These are phyloP conservation scores for Drosophila chauvacae DNA, from an alignment of 1,140 invertebrate genomes.

Conservation along the genomic window DNA sequence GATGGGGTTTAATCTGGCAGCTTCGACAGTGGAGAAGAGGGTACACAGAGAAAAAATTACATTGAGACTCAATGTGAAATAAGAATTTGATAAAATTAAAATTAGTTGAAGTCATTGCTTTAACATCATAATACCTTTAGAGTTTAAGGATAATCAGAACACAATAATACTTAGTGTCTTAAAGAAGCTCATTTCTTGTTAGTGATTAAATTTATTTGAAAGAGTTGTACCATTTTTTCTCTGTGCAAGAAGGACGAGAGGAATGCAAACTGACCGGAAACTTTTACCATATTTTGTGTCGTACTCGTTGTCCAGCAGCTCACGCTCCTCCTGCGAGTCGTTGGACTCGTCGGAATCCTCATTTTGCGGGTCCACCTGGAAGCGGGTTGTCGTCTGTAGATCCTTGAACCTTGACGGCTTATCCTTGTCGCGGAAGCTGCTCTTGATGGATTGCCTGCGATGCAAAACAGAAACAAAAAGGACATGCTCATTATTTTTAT, in stretches of 20 bases:
- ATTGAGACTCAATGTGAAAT: background rate
- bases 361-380: slow-evolving; percentile 85
- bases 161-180: background rate
- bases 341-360: slow-evolving; percentile 85
- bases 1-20: slow-evolving; percentile 9
- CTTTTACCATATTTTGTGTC: slow-evolving; percentile 92
- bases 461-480: background rate
- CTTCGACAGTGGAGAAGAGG: slow-evolving; percentile 1
- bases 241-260: slow-evolving; percentile 12
- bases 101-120: background rate
- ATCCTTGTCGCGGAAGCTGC: slow-evolving; percentile 87
- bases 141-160: background rate
- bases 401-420: slow-evolving; percentile 87
- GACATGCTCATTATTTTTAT: background rate
- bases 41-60: slow-evolving; percentile 27
- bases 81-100: background rate
- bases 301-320: slow-evolving; percentile 86
- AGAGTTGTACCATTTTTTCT: background rate
- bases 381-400: slow-evolving; percentile 86
- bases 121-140: background rate
- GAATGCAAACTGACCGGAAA: slow-evolving; percentile 86
- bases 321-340: slow-evolving; percentile 86
- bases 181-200: background rate
- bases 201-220: background rate
- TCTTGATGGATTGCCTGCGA: slow-evolving; percentile 85